Base-by-base conservation (phyloP, 2,797 vertebrate genomes). In the Kryptopterus vitreolus region DNA sequence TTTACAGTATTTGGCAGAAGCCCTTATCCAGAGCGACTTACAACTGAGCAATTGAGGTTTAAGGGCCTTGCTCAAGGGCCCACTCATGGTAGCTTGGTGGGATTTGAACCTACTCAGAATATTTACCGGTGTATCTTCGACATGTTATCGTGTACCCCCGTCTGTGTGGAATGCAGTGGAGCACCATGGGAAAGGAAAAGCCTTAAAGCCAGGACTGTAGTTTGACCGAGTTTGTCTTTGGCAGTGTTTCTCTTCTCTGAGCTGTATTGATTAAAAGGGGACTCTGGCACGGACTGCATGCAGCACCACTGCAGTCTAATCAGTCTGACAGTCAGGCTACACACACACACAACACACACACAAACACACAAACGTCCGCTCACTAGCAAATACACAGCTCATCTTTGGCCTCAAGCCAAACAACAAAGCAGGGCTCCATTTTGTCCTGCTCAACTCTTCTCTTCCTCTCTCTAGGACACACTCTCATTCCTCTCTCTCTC, bases 301-400 rank as follows among this genome's bases (percentile, higher is more conserved):
- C 91, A 91, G 89, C 70, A 80, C 69, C 90, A 91, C 84, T 92
- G 91, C 90, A 90, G 91, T 90, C 63, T 80, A 88, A 89, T 87
- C 86, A 88, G 83, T 80, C 70, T 73, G 83, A 74, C 58, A 84
- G 55, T 66, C 76, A 43, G 61, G 76, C 74, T 80, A 80, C 76
- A 78, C 70, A 29, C 52, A 63, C 43, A 73, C 48, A n/a, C 46
- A 29, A 53, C 52, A 53, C 52, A 53, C 52, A 53, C 52, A 53
- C 52, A 52, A 13, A 52, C 50, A 52, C 8, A 22, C 52, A 53
- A 43, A 43, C 1, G 11, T 35, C 11, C 18, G 29, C n/a, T 33
- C 4, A 24, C 43, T 61, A 46, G 46, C 79, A 52, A 65, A 84
- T 65, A 85, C 87, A 90, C 82, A 70, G 53, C 82, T 58, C 38